A percentile compares a stretch with the other conserved stretches of the same genome.
These are phyloP conservation scores for Scopus umbretta DNA, from an alignment of 2,113 vertebrate species.

Conservation along the genomic window DNA sequence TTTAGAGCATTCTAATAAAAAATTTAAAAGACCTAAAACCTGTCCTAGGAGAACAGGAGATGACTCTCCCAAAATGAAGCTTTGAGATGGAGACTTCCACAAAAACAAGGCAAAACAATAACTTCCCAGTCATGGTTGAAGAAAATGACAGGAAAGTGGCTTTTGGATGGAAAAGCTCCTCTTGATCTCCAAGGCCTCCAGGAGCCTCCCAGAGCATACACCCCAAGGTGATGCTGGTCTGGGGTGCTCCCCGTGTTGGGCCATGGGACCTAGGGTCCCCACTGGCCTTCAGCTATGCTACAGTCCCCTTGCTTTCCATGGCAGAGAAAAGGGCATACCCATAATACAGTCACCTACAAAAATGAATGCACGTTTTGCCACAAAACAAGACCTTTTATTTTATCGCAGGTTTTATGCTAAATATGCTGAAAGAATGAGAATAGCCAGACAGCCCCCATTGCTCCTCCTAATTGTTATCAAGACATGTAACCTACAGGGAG, in stretches of 20 bases:
- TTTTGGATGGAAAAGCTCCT: background rate
- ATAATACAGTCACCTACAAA: background rate
- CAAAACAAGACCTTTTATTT: background rate
- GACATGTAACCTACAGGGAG: background rate
- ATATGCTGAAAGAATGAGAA: background rate
- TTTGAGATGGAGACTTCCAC: background rate
- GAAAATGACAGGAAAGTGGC: background rate
- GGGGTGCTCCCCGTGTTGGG: accelerated
- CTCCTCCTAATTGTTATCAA: constrained; percentile 2
- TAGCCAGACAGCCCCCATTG: background rate
- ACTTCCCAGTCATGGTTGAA: background rate
- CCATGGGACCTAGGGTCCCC: background rate
- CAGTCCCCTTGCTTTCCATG: accelerated
- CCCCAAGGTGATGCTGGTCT: background rate
- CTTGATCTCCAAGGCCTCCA: background rate
- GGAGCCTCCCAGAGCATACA: background rate
- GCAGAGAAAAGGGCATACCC: background rate
- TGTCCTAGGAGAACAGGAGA: background rate
- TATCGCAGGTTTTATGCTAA: background rate
- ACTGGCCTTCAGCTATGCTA: background rate
- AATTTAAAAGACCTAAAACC: background rate
- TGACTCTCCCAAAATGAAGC: background rate
- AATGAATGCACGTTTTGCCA: background rate
- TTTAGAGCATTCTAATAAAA: background rate
- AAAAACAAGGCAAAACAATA: background rate